Conservation (phyloP, 2,113 vertebrate genomes). For the Ceuthmochares aereus region DNA sequence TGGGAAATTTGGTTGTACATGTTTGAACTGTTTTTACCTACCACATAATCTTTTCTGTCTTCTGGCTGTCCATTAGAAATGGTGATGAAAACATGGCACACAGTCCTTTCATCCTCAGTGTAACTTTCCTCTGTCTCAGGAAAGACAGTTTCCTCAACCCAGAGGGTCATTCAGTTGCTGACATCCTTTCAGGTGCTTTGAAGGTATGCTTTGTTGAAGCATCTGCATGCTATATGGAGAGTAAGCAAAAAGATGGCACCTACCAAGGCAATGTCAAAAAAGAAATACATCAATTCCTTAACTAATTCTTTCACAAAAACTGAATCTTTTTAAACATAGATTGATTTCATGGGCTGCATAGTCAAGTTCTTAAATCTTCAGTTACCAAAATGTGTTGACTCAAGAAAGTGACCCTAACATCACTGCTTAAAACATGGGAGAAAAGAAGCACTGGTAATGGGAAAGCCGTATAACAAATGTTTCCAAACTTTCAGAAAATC, state of each 20-base stretch:
- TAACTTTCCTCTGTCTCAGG: not conserved
- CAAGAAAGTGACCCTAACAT: not conserved
- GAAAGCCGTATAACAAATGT: not conserved
- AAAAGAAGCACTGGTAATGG: not conserved
- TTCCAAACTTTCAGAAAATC: not conserved
- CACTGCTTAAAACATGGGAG: not conserved
- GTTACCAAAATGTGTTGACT: not conserved
- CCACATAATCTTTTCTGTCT: constrained; percentile 47
- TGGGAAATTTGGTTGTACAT: constrained; percentile 37
- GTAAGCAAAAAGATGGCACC: not conserved
- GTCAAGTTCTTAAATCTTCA: not conserved
- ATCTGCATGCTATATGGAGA: not conserved
- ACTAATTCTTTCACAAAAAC: not conserved
- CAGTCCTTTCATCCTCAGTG: not conserved
- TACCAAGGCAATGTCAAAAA: not conserved
- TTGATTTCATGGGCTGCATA: not conserved
- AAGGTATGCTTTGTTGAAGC: not conserved
- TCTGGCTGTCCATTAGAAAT: constrained; percentile 26
- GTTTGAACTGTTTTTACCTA: constrained; percentile 56
- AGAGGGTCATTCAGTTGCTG: not conserved
- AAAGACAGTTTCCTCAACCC: not conserved
- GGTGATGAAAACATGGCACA: constrained; percentile 12
- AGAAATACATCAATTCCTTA: not conserved
- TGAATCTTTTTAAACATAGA: not conserved
- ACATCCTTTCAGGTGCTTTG: not conserved